Evolutionary conservation across 2,113 vertebrate species (phyloP), one percentile per base, ranked within the genome.

Genomic region (Podilymbus podiceps): DNA sequence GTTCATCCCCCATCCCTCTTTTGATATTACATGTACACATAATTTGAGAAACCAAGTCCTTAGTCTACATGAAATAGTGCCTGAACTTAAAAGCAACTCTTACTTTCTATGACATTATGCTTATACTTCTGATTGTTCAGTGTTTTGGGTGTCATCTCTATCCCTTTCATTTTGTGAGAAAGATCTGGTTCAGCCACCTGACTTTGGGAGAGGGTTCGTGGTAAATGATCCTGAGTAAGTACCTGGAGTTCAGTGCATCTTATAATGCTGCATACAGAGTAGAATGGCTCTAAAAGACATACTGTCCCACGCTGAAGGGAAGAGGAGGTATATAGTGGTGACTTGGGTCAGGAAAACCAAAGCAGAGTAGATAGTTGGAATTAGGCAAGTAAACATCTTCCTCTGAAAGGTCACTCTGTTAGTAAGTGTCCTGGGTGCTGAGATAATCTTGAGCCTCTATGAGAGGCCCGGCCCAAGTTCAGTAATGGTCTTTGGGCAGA

Each of bases 21-120:
- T 77, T 69, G 9, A n/a, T 58, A 33, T 66, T 44, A 31, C 49
- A 30, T 20, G 38, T 20, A 12, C 0, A 0, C 4, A 23, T 28
- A 21, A 18, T 63, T 80, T 60, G 15, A 52, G 33, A 74, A 69
- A 24, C 5, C 18, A 74, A 20, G 21, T 73, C 16, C 14, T 59
- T 44, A 40, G 30, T 81, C 21, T 28, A 40, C 13, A 47, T 46
- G 38, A 68, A 83, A 35, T 25, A 77, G 17, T 56, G 23, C 10
- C 15, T 87, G 46, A 38, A 60, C 17, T 52, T 66, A 40, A 84
- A 66, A 81, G 4, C 5, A 27, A 10, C 18, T 49, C 13, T 89
- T 42, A 42, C 42, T 42, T 87, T 12, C 14, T 5, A 11, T 66
- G 50, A 44, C 6, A 25, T 60, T 80, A 44, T 46, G 22, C 3